Base-by-base conservation (phyloP, 2,888 invertebrate species). In the Campoplex nolae region DNA sequence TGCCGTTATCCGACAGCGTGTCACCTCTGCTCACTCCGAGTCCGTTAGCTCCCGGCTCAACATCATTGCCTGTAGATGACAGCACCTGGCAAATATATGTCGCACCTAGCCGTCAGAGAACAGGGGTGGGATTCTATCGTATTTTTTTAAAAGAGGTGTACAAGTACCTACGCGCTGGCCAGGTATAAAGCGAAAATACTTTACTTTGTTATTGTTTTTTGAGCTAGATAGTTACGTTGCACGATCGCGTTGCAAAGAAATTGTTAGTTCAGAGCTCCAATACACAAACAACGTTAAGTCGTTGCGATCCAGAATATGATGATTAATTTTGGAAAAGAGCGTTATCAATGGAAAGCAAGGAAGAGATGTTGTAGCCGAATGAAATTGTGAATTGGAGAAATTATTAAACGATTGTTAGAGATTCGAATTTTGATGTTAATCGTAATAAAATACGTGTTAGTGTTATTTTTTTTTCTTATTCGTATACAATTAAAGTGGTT, bases 11-110 rank as follows among this genome's bases (percentile, higher is more conserved):
- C 90, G 93, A 92, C 91, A 92, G 94, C 92, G 92, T 79, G 88
- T 94, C 93, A 89, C 93, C 94, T 90, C 94, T 93, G 92, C 94
- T 94, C 93, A 95, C 95, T 93, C 95, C 94, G 94, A 94, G 94
- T 94, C 95, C 94, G 94, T 94, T 94, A 94, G 94, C 93, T 94
- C 94, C 94, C 94, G 94, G 91, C 94, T 94, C 94, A 94, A 94
- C 94, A 94, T 94, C 94, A 94, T 94, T 94, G 94, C 95, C 95
- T 95, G 95, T 95, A 93, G 95, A 95, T 94, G 95, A 95, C 94
- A 95, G 94, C 94, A 95, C 95, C 95, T 95, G 95, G 94, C 94
- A 94, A 94, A 94, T 94, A 94, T 94, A 94, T 94, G 94, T 94
- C 94, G 94, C 93, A 94, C 93, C 94, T 94, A 94, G 94, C 94